These are phyloP conservation scores for Enteromius mattozi DNA, from an alignment of 2,797 vertebrate species.

Conservation along the genomic window DNA sequence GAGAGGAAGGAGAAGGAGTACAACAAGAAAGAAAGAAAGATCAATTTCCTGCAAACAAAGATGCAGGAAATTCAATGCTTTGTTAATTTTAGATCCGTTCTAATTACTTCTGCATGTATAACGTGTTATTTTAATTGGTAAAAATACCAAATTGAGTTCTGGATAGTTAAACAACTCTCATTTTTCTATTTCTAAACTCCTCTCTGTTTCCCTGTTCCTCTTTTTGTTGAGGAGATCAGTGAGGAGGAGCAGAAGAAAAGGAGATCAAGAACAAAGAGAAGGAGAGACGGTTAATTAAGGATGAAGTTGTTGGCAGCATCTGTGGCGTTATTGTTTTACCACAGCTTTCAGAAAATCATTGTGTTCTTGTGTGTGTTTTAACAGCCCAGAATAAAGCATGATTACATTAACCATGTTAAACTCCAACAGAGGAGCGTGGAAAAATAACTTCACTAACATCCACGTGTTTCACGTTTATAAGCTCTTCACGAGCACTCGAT, in stretches of 20 bases:
- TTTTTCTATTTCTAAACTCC: too few species aligned
- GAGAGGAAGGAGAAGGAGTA: not conserved
- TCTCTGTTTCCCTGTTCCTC: too few species aligned
- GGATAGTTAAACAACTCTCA: accelerated
- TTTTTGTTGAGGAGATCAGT: too few species aligned
- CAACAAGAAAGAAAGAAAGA: not conserved
- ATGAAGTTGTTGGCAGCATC: not conserved
- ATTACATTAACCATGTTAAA: not conserved
- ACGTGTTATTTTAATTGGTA: too few species aligned
- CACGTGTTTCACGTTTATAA: not conserved
- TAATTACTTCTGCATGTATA: too few species aligned
- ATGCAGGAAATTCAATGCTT: too few species aligned
- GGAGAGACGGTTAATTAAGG: not conserved
- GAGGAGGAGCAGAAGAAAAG: not conserved
- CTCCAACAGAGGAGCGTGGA: not conserved
- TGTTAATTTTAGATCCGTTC: too few species aligned
- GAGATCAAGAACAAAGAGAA: not conserved
- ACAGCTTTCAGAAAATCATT: not conserved
- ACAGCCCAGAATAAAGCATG: not conserved
- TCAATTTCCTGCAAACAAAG: not conserved
- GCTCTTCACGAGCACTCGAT: not conserved
- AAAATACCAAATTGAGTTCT: too few species aligned
- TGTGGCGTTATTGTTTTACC: not conserved
- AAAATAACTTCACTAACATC: not conserved
- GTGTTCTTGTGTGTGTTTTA: not conserved